Conservation (phyloP, 1,140 invertebrate species). For the Mizuhopecten yessoensis region DNA sequence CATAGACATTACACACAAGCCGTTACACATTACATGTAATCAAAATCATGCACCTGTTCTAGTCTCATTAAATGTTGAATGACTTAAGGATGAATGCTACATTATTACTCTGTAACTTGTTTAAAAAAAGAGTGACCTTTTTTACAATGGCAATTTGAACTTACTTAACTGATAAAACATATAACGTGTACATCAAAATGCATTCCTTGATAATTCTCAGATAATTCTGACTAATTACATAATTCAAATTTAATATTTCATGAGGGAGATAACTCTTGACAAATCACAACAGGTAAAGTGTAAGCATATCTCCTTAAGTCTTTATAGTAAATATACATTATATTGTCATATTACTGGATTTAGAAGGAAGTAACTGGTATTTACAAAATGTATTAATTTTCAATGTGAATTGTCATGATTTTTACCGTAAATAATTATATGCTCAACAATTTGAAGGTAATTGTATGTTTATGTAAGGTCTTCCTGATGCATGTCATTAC, state of each 20-base stretch:
- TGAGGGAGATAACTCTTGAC: too few relatives aligned
- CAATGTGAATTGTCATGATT: background rate
- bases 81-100: conserved; percentile 17
- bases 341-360: background rate
- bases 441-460: conserved; percentile 21
- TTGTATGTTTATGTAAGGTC: conserved; percentile 21
- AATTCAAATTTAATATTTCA: too few relatives aligned
- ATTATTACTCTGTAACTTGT: background rate
- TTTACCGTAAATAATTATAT: background rate
- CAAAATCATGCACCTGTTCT: background rate
- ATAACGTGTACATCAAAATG: too few relatives aligned
- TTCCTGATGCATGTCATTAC: background rate
- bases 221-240: too few relatives aligned
- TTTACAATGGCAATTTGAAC: too few relatives aligned
- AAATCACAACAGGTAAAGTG: too few relatives aligned
- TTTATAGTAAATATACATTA: background rate
- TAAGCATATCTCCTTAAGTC: conserved; percentile 6
- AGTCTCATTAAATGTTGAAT: too few relatives aligned
- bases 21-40: too few relatives aligned
- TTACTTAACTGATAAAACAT: too few relatives aligned
- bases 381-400: background rate
- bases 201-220: too few relatives aligned
- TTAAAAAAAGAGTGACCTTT: too few relatives aligned
- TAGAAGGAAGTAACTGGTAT: too few relatives aligned
- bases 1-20: background rate